Evolutionary conservation across 2,888 invertebrate species (phyloP), one percentile per base, ranked within the genome.

Genomic region (Idaea straminata): DNA sequence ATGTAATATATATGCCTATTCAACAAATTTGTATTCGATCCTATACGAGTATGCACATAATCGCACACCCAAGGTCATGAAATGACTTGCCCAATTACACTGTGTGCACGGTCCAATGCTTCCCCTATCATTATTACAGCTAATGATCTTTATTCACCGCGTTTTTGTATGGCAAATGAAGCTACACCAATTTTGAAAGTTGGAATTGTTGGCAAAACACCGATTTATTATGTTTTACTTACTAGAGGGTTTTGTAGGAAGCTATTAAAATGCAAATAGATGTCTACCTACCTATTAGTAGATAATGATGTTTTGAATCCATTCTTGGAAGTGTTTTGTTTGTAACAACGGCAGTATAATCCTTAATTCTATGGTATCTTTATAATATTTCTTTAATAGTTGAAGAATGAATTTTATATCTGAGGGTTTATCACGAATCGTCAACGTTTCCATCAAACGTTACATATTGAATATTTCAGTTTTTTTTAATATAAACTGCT

Each of bases 1-100:
- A 25, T n/a, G n/a, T n/a, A n/a, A n/a, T n/a, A n/a, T 10, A 13
- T 47, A 47, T 47, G 10, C 4, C 4, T 47, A 47, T 13, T 7
- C 7, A 47, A 47, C 3, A 47, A 13, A 13, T 47, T 13, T 3
- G 7, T 47, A 10, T 47, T 47, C 10, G 13, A 47, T 47, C 47
- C 47, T 47, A 47, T 25, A 25, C 25, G 25, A 25, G 25, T 25
- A 25, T 47, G 47, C 47, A 47, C 47, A 47, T 47, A 47, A 47
- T 47, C 47, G 47, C 47, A 47, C 47, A 10, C 66, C 63, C 76
- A 82, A 81, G 82, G 79, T 75, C 73, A 62, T 75, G 70, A 47
- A 25, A 76, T 78, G 75, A 74, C 67, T 68, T 66, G 64, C 47
- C 47, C 81, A 83, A 87, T 87, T 87, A 82, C 81, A 84, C 77